Percentiles rank a stretch among this genome's conserved stretches.
Conservation (phyloP, 2,888 invertebrate genomes). For the Drosophila cognata region DNA sequence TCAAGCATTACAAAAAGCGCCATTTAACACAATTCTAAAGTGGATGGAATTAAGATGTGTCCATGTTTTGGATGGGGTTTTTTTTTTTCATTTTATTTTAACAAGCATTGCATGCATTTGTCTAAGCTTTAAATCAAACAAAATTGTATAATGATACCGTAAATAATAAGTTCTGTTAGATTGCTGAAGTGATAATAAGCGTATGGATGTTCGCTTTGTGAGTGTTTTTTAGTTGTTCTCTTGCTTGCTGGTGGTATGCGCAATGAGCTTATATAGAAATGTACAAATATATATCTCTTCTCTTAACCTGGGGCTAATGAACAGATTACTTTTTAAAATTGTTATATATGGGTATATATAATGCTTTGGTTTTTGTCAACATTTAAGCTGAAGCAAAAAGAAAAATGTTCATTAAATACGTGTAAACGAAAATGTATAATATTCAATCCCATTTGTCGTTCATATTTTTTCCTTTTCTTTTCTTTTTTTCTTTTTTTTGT, state of each 20-base stretch:
- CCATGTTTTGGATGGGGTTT: constrained; percentile 27
- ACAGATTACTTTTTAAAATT: constrained; percentile 75
- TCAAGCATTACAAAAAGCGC: constrained; percentile 72
- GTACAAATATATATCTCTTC: constrained; percentile 33
- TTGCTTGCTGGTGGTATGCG: constrained; percentile 31
- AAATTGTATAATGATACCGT: constrained; percentile 39
- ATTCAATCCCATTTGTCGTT: constrained; percentile 85
- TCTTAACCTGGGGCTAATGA: constrained; percentile 74
- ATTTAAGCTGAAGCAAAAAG: constrained; percentile 73
- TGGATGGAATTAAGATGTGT: constrained; percentile 45
- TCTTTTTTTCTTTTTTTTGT: constrained; percentile 47
- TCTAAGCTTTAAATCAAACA: constrained; percentile 55
- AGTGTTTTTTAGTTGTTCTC: constrained; percentile 19
- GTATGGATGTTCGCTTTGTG: constrained; percentile 27
- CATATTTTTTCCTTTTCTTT: constrained; percentile 49
- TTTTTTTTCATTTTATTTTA: background rate
- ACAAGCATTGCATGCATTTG: constrained; percentile 71
- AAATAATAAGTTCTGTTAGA: constrained; percentile 26
- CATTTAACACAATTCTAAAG: constrained; percentile 56
- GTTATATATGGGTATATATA: constrained; percentile 7
- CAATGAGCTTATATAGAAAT: constrained; percentile 33
- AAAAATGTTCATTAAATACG: constrained; percentile 85
- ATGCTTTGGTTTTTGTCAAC: constrained; percentile 40
- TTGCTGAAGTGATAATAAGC: constrained; percentile 47
- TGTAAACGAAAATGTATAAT: constrained; percentile 86